Evolutionary conservation across 2,113 vertebrate genomes (phyloP).

Genomic region (Nipponia nippon): DNA sequence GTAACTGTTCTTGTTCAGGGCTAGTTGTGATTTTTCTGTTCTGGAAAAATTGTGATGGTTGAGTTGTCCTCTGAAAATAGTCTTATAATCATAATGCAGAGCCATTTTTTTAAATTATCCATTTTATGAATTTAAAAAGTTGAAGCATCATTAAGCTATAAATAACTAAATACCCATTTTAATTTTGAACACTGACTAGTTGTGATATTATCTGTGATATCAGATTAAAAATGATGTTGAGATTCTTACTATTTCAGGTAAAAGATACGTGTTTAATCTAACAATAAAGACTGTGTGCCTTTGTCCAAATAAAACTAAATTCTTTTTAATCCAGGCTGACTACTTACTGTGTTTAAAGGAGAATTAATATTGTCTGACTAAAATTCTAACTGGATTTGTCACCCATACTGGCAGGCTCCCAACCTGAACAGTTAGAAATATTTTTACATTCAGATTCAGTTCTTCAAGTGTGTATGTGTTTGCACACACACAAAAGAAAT

Average conservation of each 20-base stretch:
- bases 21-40: conserved; percentile 5
- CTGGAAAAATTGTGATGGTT: conserved; percentile 7
- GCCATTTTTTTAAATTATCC: background rate
- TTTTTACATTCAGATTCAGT: background rate
- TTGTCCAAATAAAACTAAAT: conserved; percentile 45
- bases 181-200: conserved; percentile 36
- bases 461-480: background rate
- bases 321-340: conserved; percentile 26
- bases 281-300: conserved; percentile 28
- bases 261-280: background rate
- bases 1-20: background rate
- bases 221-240: background rate
- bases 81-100: background rate
- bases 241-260: conserved; percentile 37
- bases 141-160: conserved; percentile 24
- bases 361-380: background rate
- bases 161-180: conserved; percentile 37
- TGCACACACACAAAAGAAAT: background rate
- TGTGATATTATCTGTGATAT: conserved; percentile 2
- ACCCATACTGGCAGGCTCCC: background rate
- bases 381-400: background rate
- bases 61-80: conserved; percentile 5
- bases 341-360: background rate
- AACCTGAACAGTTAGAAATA: background rate
- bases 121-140: conserved; percentile 35